Evolutionary conservation across 2,113 vertebrate genomes (phyloP).

Genomic region (Gymnocephalus cernua): DNA sequence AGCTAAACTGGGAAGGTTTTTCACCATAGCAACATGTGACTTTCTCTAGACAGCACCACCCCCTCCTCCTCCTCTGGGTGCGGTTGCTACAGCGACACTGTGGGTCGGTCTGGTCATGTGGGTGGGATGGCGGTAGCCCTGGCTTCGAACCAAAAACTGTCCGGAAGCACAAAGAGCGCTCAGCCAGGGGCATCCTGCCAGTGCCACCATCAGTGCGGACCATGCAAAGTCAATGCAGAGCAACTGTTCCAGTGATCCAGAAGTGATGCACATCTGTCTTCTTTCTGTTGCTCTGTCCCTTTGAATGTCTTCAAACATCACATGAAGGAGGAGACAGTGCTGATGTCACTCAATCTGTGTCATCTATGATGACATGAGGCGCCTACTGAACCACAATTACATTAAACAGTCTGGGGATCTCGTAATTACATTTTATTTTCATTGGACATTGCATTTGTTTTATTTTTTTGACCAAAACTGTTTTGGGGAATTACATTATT

Average conservation of each 20-base stretch:
- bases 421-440: slow-evolving; percentile 11
- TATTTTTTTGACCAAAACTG: slow-evolving; percentile 1
- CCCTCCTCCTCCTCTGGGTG: background rate
- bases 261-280: background rate
- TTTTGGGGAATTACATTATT: background rate
- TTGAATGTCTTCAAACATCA: background rate
- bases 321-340: background rate
- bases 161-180: slow-evolving; percentile 14
- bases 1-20: background rate
- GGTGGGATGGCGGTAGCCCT: background rate
- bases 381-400: slow-evolving; percentile 34
- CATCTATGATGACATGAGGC: slow-evolving; percentile 18
- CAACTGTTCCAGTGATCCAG: background rate
- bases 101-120: slow-evolving; percentile 39
- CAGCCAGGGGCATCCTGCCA: background rate
- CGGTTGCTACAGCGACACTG: slow-evolving; percentile 43
- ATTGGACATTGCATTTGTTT: slow-evolving; percentile 6
- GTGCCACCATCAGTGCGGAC: background rate
- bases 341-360: slow-evolving; percentile 1
- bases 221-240: background rate
- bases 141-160: slow-evolving; percentile 9
- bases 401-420: slow-evolving; percentile 32
- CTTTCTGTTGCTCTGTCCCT: background rate
- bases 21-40: slow-evolving; percentile 31
- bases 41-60: background rate